These are phyloP conservation scores for Xanthostigma xanthostigma DNA, from an alignment of 2,888 invertebrate species.

Conservation along the genomic window DNA sequence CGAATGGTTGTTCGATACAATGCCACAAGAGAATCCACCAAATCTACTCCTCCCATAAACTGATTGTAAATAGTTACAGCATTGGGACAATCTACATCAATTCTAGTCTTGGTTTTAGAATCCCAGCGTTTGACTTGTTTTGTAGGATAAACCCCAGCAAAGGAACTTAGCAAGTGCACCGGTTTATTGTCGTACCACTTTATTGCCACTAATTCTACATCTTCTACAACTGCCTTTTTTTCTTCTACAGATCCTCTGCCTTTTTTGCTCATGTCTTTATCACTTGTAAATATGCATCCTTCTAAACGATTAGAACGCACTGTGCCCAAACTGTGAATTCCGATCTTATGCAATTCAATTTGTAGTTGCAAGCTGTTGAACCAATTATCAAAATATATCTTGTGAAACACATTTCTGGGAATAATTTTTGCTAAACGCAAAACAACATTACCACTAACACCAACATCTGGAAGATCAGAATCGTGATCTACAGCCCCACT, in stretches of 20 bases:
- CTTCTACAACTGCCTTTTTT: conserved; percentile 5
- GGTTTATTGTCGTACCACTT: conserved; percentile 12
- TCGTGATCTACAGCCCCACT: conserved; percentile 11
- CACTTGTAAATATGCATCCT: conserved; percentile 5
- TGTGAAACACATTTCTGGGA: not conserved
- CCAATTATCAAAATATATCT: not conserved
- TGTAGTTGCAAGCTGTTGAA: not conserved
- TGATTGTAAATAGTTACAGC: conserved; percentile 7
- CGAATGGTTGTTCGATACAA: conserved; percentile 4
- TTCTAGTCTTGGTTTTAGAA: conserved; percentile 7
- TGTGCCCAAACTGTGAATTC: not conserved
- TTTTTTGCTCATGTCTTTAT: conserved; percentile 9
- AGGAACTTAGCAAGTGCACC: conserved; percentile 10
- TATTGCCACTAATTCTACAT: conserved; percentile 10
- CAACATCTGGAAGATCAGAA: not conserved
- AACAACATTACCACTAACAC: not conserved
- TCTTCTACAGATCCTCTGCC: conserved; percentile 8
- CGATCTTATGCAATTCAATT: not conserved
- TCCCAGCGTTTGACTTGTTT: conserved; percentile 11
- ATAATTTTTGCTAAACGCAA: not conserved
- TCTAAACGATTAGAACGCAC: conserved; percentile 1
- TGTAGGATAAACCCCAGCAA: conserved; percentile 9
- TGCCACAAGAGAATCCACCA: conserved; percentile 5
- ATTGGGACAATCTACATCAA: conserved; percentile 7
- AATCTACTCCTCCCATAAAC: conserved; percentile 8